A percentile compares a stretch with the other conserved stretches of the same genome.
These are phyloP conservation scores for Pseudoips prasinana DNA, from an alignment of 2,888 invertebrate genomes.

Conservation along the genomic window DNA sequence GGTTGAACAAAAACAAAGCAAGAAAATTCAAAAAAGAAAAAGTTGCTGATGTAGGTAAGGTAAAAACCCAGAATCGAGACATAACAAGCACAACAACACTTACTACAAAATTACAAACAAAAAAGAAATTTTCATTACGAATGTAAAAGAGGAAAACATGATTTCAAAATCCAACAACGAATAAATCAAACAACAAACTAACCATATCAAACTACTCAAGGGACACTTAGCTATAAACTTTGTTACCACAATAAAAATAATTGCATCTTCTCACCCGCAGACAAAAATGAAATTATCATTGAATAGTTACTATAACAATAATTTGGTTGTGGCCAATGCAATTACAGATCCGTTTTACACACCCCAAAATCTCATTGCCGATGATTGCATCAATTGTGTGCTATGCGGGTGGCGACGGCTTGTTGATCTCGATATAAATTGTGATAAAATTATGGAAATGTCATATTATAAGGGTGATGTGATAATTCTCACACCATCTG, in stretches of 20 bases:
- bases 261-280: slow-evolving; percentile 64
- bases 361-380: slow-evolving; percentile 76
- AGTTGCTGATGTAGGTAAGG: too few relatives aligned
- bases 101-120: too few relatives aligned
- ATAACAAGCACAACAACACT: too few relatives aligned
- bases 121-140: too few relatives aligned
- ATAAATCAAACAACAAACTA: slow-evolving; percentile 20
- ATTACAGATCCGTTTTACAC: slow-evolving; percentile 71
- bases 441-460: slow-evolving; percentile 65
- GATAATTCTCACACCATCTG: slow-evolving; percentile 51
- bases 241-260: slow-evolving; percentile 35
- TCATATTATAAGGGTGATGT: slow-evolving; percentile 41
- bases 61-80: too few relatives aligned
- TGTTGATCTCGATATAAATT: slow-evolving; percentile 73
- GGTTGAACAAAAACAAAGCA: too few relatives aligned
- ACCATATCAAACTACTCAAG: slow-evolving; percentile 22
- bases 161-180: too few relatives aligned
- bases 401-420: slow-evolving; percentile 76
- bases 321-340: slow-evolving; percentile 77
- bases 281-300: slow-evolving; percentile 66
- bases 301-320: slow-evolving; percentile 74
- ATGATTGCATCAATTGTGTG: slow-evolving; percentile 80
- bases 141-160: too few relatives aligned
- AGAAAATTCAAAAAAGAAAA: too few relatives aligned
- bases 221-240: slow-evolving; percentile 21